Evolutionary conservation across 2,113 vertebrate species (phyloP).

Genomic region (Stomatorhinus ivindoensis): DNA sequence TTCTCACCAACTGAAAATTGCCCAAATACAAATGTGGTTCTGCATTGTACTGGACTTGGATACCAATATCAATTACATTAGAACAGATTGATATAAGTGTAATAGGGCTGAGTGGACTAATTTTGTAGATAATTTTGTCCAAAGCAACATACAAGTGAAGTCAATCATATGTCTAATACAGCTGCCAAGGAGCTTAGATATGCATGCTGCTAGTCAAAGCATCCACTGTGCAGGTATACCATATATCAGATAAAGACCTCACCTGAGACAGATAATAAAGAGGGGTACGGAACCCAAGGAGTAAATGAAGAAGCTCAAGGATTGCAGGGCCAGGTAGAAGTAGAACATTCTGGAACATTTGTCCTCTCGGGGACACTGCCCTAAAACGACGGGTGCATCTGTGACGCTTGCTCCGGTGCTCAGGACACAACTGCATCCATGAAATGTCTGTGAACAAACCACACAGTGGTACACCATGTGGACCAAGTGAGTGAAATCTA

Average conservation of each 20-base stretch:
- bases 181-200: neutral
- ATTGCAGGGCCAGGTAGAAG: constrained; percentile 57
- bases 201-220: neutral
- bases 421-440: constrained; percentile 62
- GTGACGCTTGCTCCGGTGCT: constrained; percentile 30
- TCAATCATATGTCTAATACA: neutral
- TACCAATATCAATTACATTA: neutral
- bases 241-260: constrained; percentile 12
- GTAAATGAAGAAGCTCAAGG: constrained; percentile 57
- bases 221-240: neutral
- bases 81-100: neutral
- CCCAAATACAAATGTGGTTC: neutral
- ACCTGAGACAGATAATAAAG: constrained; percentile 72
- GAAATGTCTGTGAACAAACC: constrained; percentile 41
- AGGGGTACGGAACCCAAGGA: constrained; percentile 65
- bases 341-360: constrained; percentile 56
- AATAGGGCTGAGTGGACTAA: neutral
- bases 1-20: neutral
- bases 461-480: neutral
- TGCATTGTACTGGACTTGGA: neutral
- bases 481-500: neutral
- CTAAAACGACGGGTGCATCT: constrained; percentile 57
- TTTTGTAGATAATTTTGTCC: neutral
- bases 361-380: constrained; percentile 53
- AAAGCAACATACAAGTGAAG: neutral